Evolutionary conservation across 2,113 vertebrate genomes (phyloP), one percentile per base, ranked within the genome.

Genomic region (Tenebrosternarchus preto): DNA sequence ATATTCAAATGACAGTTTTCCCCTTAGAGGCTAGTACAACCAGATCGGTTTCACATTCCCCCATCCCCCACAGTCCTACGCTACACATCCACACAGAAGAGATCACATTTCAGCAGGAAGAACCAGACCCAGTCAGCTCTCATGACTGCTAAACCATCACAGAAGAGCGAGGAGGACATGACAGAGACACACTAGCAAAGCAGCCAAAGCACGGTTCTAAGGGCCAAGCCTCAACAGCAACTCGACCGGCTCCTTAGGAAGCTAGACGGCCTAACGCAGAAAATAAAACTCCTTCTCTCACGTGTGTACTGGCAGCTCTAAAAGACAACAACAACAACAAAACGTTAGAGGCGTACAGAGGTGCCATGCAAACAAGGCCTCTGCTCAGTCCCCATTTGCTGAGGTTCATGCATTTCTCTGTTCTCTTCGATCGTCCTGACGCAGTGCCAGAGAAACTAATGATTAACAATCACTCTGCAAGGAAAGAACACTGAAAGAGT

Each of bases 71-170:
- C 79, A 20, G 46, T 5, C 60, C 12, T 43, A 24, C 61, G 57
- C 61, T 63, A 80, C 71, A 82, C 72, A 81, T 84, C 75, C 81
- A 76, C 84, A 78, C 72, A 85, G 82, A 84, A 86, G 86, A 89
- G 90, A 91, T 91, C 89, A 88, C 89, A 87, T 91, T 93, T 90
- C 90, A 91, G 89, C 87, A 90, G 85, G 89, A 84, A 91, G 86
- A 87, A 88, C 90, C 84, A 91, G 88, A 88, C 86, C 88, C 90
- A 88, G 88, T 87, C 83, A 79, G 85, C 87, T 85, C 84, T 86
- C 79, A 90, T 89, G 86, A 85, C 79, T 80, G 87, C 85, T 76
- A 74, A 73, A 78, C 73, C 79, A 87, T 78, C 78, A 82, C 36
- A 36, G 22, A 76, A 22, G 50, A 70, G 24, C 20, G 5, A 19